phyloP scores from a whole-genome alignment of 1,140 invertebrate species.

The Octopus bimaculoides region DNA sequence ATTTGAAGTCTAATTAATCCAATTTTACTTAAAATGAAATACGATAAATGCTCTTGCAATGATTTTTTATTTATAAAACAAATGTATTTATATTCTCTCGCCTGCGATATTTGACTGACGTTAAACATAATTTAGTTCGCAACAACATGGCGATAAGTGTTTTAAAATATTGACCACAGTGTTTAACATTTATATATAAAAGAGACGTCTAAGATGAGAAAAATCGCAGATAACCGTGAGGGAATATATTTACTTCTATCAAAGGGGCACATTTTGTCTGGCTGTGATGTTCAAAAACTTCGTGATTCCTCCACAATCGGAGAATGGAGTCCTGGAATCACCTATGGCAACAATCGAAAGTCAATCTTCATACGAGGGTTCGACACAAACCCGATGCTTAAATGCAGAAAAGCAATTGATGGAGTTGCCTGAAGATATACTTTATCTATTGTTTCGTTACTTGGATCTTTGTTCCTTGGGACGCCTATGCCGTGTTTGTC shows the following conservation, averaged over 20 bases:
- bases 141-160: conserved; percentile 2
- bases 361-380: neutral
- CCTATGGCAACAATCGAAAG: neutral
- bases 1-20: no score
- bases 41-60: no score
- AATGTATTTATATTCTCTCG: no score
- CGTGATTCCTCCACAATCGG: neutral
- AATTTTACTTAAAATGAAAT: no score
- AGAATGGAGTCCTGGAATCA: neutral
- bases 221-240: conserved; percentile 5
- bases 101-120: no score
- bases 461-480: conserved; percentile 32
- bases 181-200: neutral
- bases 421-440: conserved; percentile 39
- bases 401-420: conserved; percentile 8
- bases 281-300: conserved; percentile 2
- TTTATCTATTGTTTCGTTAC: conserved; percentile 37
- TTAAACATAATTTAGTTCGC: neutral
- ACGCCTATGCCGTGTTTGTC: conserved; percentile 30
- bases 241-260: conserved; percentile 4
- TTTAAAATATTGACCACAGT: neutral
- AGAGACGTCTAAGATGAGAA: conserved; percentile 8
- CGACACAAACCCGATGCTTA: neutral
- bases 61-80: no score
- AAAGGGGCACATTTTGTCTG: neutral